Evolutionary conservation across 1,140 invertebrate species (phyloP), one percentile per base, ranked within the genome.

Genomic region (Zaprionus davidi): DNA sequence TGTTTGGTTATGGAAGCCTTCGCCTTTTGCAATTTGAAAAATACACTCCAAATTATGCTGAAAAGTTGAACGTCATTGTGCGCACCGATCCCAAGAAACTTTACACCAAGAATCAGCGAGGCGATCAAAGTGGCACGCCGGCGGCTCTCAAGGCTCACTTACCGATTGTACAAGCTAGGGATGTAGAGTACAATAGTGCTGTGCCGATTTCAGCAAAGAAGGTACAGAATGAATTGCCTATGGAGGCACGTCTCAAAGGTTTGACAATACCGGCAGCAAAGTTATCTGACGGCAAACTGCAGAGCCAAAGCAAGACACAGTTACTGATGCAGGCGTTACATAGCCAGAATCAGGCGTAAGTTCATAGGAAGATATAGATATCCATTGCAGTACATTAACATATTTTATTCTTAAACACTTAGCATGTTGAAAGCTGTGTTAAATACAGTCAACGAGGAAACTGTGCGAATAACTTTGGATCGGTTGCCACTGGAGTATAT

Each of bases 251-350:
- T 68, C 90, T 97, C 20, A 95, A 96, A 64, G 96, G 97, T 93
- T 92, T 97, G 34, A 92, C 93, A 3, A 92, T 94, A 5, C 93
- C 93, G 6, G 92, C 93, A 9, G 90, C 71, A 5, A 77, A 86
- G 93, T 92, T 38, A 79, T 92, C 1, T 93, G 95, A 69, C 2
- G 81, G 76, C n/a, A 85, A 90, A 34, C 46, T 86, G 49, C 94
- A 94, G 73, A 94, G 93, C 17, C 94, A 95, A 60, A 97, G 96
- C 92, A 94, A 96, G 74, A 95, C 95, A 0, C 96, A 97, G 73
- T 93, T 97, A 26, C 86, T 97, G 1, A 93, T 97, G 58, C 95
- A 97, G 93, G 96, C 95, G 1, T 93, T 97, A 41, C 96, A 96
- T 75, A 97, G 96, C 79, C 96, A 96, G 84, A 96, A 97, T 86